phyloP scores from a whole-genome alignment of 2,888 invertebrate genomes.

The Cephus nigrinus region DNA sequence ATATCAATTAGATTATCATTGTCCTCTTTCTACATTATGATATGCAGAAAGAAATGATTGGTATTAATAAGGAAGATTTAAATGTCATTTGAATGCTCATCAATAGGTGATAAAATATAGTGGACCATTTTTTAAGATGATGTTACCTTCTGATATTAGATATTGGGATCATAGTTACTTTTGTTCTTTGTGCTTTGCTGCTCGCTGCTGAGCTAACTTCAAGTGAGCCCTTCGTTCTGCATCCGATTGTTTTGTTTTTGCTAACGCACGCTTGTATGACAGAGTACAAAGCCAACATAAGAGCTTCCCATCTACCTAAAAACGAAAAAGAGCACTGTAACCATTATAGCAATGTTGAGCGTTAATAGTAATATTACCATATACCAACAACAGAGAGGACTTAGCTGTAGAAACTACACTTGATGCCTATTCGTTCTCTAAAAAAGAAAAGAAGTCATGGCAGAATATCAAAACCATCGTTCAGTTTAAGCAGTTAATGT shows the following conservation, averaged over 20 bases:
- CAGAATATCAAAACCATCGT: background rate
- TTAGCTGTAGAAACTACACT: slow-evolving; percentile 28
- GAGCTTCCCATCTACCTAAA: slow-evolving; percentile 93
- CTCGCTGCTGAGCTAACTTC: slow-evolving; percentile 70
- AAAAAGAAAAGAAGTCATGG: slow-evolving; percentile 33
- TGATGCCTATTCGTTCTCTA: slow-evolving; percentile 33
- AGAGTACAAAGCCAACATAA: slow-evolving; percentile 96
- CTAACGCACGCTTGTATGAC: slow-evolving; percentile 90
- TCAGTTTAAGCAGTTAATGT: background rate
- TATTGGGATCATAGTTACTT: slow-evolving; percentile 64
- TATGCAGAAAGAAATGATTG: background rate
- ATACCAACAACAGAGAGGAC: slow-evolving; percentile 27
- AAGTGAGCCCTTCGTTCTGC: slow-evolving; percentile 74
- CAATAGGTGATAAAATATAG: slow-evolving; percentile 1
- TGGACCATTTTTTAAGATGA: slow-evolving; percentile 23
- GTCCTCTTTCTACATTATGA: background rate
- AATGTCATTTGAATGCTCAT: slow-evolving; percentile 4
- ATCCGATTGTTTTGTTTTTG: slow-evolving; percentile 88
- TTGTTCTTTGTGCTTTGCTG: slow-evolving; percentile 69
- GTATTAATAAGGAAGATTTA: background rate
- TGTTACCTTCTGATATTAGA: slow-evolving; percentile 31
- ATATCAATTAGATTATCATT: background rate
- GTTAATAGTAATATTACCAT: slow-evolving; percentile 25
- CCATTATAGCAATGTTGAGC: slow-evolving; percentile 8
- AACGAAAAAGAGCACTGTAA: slow-evolving; percentile 5